These are phyloP conservation scores for Syritta pipiens DNA, from an alignment of 2,888 invertebrate species.

Conservation along the genomic window DNA sequence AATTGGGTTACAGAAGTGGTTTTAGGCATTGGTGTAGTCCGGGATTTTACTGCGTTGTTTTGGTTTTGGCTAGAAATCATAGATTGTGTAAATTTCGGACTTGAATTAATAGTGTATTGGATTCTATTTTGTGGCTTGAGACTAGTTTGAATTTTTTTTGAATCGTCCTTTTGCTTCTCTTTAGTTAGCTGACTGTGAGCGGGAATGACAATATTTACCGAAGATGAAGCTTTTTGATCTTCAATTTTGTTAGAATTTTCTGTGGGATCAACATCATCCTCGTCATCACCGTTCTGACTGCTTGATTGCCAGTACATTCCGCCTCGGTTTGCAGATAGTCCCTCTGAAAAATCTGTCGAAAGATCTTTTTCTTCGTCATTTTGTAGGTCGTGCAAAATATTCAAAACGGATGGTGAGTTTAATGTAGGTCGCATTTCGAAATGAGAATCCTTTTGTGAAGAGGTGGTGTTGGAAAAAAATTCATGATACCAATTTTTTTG, in stretches of 20 bases:
- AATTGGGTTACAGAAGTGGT: neutral
- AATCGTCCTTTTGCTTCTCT: too few species aligned
- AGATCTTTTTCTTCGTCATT: constrained; percentile 69
- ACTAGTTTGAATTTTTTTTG: neutral
- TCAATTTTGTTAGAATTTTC: constrained; percentile 5
- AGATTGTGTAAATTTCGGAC: neutral
- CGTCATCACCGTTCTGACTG: neutral
- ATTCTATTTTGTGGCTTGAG: neutral
- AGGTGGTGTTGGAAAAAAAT: constrained; percentile 11
- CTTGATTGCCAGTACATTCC: constrained; percentile 16
- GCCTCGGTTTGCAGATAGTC: neutral
- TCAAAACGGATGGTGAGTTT: constrained; percentile 11
- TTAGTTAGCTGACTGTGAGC: constrained; percentile 1
- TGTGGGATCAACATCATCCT: constrained; percentile 20
- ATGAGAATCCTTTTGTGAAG: neutral
- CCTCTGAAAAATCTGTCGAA: constrained; percentile 14
- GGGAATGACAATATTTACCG: constrained; percentile 23
- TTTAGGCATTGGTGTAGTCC: neutral
- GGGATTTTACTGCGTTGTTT: neutral
- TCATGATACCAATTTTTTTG: constrained; percentile 6
- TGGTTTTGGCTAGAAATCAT: neutral
- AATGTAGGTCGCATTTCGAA: neutral
- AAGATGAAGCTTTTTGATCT: constrained; percentile 55
- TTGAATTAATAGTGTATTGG: neutral
- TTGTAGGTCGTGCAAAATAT: constrained; percentile 12